These are phyloP conservation scores for Rynchops niger DNA, from an alignment of 2,113 vertebrate species.

Conservation along the genomic window DNA sequence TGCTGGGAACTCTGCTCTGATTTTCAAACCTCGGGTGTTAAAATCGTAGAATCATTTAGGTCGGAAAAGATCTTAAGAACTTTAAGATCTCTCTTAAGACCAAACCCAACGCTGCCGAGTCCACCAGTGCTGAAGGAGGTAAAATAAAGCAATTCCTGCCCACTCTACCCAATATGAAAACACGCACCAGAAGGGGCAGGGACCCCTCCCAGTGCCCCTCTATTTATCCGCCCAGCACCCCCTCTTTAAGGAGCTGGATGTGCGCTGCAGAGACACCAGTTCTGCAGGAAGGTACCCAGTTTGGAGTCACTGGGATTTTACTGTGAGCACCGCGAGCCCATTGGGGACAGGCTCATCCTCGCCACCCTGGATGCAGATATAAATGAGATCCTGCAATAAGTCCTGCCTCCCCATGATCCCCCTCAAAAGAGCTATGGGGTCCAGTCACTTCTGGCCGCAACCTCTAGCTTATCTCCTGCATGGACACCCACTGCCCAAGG, in stretches of 20 bases:
- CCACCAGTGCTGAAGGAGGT: neutral
- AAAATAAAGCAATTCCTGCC: neutral
- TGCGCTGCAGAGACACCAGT: neutral
- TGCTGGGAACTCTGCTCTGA: neutral
- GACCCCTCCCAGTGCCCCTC: neutral
- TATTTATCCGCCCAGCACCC: no score
- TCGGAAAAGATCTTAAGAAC: neutral
- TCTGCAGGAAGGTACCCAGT: neutral
- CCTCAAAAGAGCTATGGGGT: neutral
- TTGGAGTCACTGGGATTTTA: neutral
- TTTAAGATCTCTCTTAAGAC: neutral
- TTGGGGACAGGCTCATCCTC: neutral
- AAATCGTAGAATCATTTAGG: neutral
- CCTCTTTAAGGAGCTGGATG: neutral
- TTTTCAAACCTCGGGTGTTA: no score
- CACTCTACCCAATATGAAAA: neutral
- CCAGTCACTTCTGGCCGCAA: neutral
- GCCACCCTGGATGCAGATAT: neutral
- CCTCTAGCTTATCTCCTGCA: neutral
- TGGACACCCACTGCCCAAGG: neutral
- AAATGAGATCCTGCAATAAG: neutral
- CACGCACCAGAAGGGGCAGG: neutral
- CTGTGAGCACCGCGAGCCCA: fast-evolving
- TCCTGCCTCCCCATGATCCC: neutral
- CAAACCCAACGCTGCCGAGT: neutral